A percentile compares a stretch with the other conserved stretches of the same genome.
These are phyloP conservation scores for Chromis chromis DNA, from an alignment of 2,797 vertebrate species.

Conservation along the genomic window DNA sequence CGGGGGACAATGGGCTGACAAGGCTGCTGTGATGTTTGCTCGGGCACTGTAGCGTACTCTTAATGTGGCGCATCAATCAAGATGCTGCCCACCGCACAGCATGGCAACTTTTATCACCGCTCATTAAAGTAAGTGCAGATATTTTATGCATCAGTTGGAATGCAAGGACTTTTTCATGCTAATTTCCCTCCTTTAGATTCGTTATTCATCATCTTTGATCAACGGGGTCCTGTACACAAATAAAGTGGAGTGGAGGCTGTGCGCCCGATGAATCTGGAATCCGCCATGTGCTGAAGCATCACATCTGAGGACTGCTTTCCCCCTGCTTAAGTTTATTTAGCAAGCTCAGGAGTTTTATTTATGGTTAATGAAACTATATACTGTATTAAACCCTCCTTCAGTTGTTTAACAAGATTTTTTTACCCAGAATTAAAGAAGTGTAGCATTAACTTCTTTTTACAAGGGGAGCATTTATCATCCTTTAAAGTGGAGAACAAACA, in stretches of 20 bases:
- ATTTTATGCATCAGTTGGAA: constrained; percentile 80
- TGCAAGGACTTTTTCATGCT: constrained; percentile 78
- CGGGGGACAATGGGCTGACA: constrained; percentile 59
- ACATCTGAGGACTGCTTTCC: constrained; percentile 44
- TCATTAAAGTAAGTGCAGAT: constrained; percentile 83
- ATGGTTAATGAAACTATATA: constrained; percentile 44
- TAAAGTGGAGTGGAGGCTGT: constrained; percentile 49
- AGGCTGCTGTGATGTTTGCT: constrained; percentile 69
- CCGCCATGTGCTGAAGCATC: constrained; percentile 62
- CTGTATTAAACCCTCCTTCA: constrained; percentile 19
- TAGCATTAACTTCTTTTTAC: constrained; percentile 17
- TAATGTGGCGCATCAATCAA: constrained; percentile 81
- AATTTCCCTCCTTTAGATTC: constrained; percentile 73
- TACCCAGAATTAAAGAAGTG: constrained; percentile 34
- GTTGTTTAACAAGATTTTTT: constrained; percentile 37
- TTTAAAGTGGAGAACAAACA: constrained; percentile 40
- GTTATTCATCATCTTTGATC: constrained; percentile 80
- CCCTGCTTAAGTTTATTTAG: constrained; percentile 49
- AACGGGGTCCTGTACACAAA: constrained; percentile 61
- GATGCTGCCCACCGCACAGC: constrained; percentile 56
- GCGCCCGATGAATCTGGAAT: constrained; percentile 49
- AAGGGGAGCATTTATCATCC: constrained; percentile 33
- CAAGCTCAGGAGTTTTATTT: constrained; percentile 57
- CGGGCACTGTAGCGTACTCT: constrained; percentile 23
- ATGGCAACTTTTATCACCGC: constrained; percentile 73